A percentile compares a stretch with the other conserved stretches of the same genome.
Conservation (phyloP, 1,140 invertebrate species). For the Agrilus planipennis region DNA sequence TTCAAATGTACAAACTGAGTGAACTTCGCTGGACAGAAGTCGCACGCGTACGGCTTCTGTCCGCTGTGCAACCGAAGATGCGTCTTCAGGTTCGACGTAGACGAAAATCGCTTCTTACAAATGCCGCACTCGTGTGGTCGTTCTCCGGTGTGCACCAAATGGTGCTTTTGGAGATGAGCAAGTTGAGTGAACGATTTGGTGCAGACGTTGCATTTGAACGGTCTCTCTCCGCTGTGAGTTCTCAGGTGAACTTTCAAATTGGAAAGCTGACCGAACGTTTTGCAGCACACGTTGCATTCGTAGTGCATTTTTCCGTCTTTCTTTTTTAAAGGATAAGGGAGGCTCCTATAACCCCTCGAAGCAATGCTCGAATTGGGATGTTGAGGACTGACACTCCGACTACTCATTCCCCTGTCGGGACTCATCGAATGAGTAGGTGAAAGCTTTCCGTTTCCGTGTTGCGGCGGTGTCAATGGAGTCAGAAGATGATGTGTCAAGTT, state of each 20-base stretch:
- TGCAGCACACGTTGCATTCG: conserved; percentile 96
- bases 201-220: conserved; percentile 94
- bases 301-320: conserved; percentile 99
- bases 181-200: conserved; percentile 94
- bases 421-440: conserved; percentile 21
- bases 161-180: conserved; percentile 94
- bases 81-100: conserved; percentile 97
- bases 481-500: conserved; percentile 44
- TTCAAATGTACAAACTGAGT: conserved; percentile 99
- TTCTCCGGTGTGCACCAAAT: conserved; percentile 96
- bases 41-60: conserved; percentile 93
- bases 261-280: conserved; percentile 96
- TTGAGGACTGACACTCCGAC: conserved; percentile 55
- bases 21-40: conserved; percentile 94
- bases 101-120: conserved; percentile 96
- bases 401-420: conserved; percentile 34
- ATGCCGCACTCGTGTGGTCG: conserved; percentile 97
- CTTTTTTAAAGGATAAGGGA: conserved; percentile 94
- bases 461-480: conserved; percentile 41
- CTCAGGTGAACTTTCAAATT: conserved; percentile 97
- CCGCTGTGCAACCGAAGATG: conserved; percentile 93
- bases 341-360: conserved; percentile 79
- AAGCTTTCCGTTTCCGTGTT: conserved; percentile 20
- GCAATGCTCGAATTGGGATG: conserved; percentile 54
- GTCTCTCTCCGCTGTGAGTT: conserved; percentile 94